Evolutionary conservation across 2,888 invertebrate species (phyloP).

Genomic region (Achlya flavicornis): DNA sequence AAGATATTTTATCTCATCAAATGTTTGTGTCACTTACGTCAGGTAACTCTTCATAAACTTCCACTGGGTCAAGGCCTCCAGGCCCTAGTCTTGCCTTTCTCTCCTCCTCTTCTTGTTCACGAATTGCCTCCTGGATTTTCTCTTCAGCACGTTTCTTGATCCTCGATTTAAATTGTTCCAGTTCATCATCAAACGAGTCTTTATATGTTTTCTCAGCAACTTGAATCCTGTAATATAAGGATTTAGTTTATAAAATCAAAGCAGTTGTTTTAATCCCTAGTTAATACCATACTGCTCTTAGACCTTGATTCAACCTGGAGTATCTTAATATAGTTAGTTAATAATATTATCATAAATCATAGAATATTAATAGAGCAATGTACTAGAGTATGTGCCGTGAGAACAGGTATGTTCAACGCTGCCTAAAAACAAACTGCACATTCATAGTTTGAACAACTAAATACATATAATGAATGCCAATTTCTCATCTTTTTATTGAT

Average conservation of each 20-base stretch:
- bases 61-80: slow-evolving; percentile 98
- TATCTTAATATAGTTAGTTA: no score
- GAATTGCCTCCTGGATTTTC: slow-evolving; percentile 92
- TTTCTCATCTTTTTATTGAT: no score
- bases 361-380: no score
- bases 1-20: no score
- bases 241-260: slow-evolving; percentile 20
- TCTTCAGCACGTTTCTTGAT: slow-evolving; percentile 93
- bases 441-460: no score
- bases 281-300: neutral
- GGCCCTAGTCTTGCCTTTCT: slow-evolving; percentile 94
- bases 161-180: slow-evolving; percentile 93
- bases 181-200: slow-evolving; percentile 96
- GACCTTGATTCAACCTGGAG: no score
- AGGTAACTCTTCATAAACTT: slow-evolving; percentile 97
- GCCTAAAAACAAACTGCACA: no score
- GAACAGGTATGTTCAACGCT: no score
- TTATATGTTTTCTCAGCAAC: slow-evolving; percentile 96
- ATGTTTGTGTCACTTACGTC: slow-evolving; percentile 82
- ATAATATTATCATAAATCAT: no score
- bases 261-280: slow-evolving; percentile 16
- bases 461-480: no score
- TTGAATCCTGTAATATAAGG: slow-evolving; percentile 87
- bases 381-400: no score
- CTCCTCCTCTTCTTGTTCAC: slow-evolving; percentile 95